Evolutionary conservation across 2,888 invertebrate genomes (phyloP).

Genomic region (Mythimna pallens): DNA sequence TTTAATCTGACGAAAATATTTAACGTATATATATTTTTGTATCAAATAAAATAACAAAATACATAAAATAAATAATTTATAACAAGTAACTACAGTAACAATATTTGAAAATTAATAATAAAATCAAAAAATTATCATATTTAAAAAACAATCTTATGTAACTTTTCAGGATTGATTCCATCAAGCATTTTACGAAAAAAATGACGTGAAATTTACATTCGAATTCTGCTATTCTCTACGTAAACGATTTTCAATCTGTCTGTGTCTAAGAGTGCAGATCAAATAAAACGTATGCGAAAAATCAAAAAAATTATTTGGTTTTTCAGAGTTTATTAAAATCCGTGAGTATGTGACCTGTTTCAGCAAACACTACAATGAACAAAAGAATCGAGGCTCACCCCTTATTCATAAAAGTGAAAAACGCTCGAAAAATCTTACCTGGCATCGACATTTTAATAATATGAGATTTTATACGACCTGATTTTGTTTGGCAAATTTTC

Average conservation of each 20-base stretch:
- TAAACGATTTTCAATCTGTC: conserved; percentile 9
- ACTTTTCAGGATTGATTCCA: not conserved
- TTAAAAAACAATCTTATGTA: not conserved
- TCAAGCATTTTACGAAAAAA: not conserved
- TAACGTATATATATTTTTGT: too few species aligned
- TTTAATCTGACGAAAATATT: not conserved
- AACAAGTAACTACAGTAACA: not conserved
- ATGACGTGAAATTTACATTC: conserved; percentile 3
- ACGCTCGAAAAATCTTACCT: conserved; percentile 36
- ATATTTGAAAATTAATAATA: not conserved
- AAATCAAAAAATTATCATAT: not conserved
- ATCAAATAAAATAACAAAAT: too few species aligned
- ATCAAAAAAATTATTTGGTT: conserved; percentile 23
- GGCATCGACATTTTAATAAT: conserved; percentile 42
- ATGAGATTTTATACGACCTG: not conserved
- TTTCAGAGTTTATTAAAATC: conserved; percentile 33
- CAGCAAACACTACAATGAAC: conserved; percentile 62
- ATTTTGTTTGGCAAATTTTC: not conserved
- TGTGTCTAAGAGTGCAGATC: not conserved
- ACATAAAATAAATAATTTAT: too few species aligned
- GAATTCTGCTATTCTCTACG: conserved; percentile 6
- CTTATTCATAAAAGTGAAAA: conserved; percentile 48
- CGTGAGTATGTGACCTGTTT: conserved; percentile 26
- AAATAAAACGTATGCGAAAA: conserved; percentile 42
- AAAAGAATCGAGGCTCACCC: conserved; percentile 50